Evolutionary conservation across 1,140 invertebrate genomes (phyloP), one percentile per base, ranked within the genome.

Genomic region (Ips nitidus): DNA sequence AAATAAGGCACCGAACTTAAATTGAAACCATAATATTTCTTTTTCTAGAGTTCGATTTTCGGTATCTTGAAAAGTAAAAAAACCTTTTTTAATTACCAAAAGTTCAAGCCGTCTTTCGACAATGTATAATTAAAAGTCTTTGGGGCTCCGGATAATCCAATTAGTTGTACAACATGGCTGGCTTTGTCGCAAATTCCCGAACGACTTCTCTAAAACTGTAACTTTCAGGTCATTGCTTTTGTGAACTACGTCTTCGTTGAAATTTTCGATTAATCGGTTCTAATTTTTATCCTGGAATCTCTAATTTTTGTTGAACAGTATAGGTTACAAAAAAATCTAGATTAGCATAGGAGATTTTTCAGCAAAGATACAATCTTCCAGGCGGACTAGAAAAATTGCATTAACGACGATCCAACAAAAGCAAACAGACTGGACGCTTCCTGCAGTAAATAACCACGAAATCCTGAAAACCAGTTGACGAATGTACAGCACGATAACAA

Each of bases 121-220:
- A 40, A 65, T 65, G 63, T 55, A 65, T 65, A 65, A 65, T 65
- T 65, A 65, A 65, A 65, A 65, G 63, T 55, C 63, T 65, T 65
- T 56, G 40, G 63, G 63, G 52, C 41, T 39, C 52, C 40, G 52
- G 63, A 56, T 65, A 65, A 65, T 65, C 63, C 63, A 65, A 65
- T 65, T 65, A 65, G 63, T 65, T 65, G 63, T 65, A 56, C 52
- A 64, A 64, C 62, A 65, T 56, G 63, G 41, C 52, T 8, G 63
- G 41, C 52, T 65, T 65, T 65, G 63, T 65, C 47, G 38, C 63
- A 56, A 56, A 65, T 55, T 65, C 63, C 42, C 42, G 8, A 58
- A 58, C 38, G 42, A 61, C 41, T 61, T 43, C 41, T 45, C 37
- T 36, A n/a, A 61, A 61, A 61, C 58, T 61, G 41, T 61, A 61